Evolutionary conservation across 2,113 vertebrate species (phyloP).

Genomic region (Meriones unguiculatus): DNA sequence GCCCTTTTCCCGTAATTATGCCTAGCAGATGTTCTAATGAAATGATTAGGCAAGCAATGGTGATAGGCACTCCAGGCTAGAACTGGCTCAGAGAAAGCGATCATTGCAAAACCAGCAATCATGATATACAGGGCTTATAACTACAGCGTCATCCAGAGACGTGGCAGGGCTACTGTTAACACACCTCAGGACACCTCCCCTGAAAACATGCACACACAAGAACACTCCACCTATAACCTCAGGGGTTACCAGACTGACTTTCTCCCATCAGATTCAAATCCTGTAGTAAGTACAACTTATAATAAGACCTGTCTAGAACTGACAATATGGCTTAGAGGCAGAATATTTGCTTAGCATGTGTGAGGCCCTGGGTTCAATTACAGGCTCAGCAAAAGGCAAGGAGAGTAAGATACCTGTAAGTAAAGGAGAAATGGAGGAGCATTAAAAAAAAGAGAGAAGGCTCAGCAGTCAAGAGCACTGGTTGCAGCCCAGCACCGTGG

Average conservation of each 20-base stretch:
- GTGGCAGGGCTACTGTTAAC: not conserved
- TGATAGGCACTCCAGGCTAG: constrained; percentile 10
- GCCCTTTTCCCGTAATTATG: not conserved
- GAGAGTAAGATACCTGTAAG: not conserved
- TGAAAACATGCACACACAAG: not conserved
- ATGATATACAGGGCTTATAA: not conserved
- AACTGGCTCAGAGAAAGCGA: constrained; percentile 38
- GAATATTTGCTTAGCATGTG: not conserved
- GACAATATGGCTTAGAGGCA: not conserved
- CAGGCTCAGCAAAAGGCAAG: not conserved
- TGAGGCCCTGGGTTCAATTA: not conserved
- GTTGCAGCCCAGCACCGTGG: not conserved
- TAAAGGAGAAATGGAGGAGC: not conserved
- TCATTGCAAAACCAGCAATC: constrained; percentile 48
- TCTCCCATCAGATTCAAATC: not conserved
- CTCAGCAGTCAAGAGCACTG: not conserved
- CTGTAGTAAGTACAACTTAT: not conserved
- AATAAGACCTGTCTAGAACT: not conserved
- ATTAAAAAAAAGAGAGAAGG: not conserved
- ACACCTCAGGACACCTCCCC: not conserved
- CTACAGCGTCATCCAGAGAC: constrained; percentile 37
- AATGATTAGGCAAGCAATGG: constrained; percentile 9
- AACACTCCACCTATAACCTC: not conserved
- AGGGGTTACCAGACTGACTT: not conserved
- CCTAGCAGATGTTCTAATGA: constrained; percentile 37